A percentile compares a stretch with the other conserved stretches of the same genome.
phyloP scores from a whole-genome alignment of 2,797 vertebrate genomes.

The Corythornis leucogaster region DNA sequence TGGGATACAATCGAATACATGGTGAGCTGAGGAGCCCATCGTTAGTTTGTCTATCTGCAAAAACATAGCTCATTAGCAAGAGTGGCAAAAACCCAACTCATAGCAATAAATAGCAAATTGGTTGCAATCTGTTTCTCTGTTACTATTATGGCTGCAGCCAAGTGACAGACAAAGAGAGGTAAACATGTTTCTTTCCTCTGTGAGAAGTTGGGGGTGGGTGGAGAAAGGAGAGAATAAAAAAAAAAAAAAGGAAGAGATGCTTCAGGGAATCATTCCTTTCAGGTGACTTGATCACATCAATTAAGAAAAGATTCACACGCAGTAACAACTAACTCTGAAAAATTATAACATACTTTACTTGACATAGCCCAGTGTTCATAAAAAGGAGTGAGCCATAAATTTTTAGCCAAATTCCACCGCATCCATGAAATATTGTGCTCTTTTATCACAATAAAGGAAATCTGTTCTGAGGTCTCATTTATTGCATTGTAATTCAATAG shows the following conservation, averaged over 20 bases:
- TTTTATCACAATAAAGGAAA: conserved; percentile 34
- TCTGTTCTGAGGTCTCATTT: conserved; percentile 8
- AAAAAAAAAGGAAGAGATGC: background rate
- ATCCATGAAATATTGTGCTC: background rate
- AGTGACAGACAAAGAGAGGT: conserved; percentile 53
- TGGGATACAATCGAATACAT: background rate
- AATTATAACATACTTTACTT: background rate
- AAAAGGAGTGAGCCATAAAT: conserved; percentile 1
- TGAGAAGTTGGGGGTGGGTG: background rate
- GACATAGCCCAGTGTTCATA: background rate
- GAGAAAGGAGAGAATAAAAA: too few relatives aligned
- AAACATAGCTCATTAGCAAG: conserved; percentile 1
- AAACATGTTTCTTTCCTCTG: conserved; percentile 21
- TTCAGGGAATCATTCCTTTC: background rate
- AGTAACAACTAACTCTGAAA: background rate
- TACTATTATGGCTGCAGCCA: conserved; percentile 41
- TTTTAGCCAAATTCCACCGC: background rate
- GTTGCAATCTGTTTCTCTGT: conserved; percentile 55
- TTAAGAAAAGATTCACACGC: background rate
- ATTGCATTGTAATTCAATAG: conserved; percentile 24
- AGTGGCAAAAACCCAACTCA: conserved; percentile 48
- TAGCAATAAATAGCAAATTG: conserved; percentile 52
- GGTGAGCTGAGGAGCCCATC: background rate
- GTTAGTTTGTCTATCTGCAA: conserved; percentile 16
- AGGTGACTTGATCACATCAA: background rate